Evolutionary conservation across 2,888 invertebrate species (phyloP), one percentile per base, ranked within the genome.

Genomic region (Polietes domitor): DNA sequence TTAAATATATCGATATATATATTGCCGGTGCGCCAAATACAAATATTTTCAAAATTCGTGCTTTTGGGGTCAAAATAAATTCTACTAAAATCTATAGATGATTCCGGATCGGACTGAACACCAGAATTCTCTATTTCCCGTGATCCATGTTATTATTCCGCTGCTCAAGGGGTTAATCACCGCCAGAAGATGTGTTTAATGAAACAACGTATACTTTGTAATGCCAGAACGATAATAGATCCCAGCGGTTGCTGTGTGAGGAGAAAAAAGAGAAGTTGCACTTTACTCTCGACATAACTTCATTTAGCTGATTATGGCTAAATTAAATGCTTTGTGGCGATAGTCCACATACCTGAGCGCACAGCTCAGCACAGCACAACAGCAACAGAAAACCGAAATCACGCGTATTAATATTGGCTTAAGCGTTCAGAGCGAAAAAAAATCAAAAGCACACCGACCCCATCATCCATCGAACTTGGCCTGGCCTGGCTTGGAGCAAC

Each of bases 231-330:
- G n/a, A n/a, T n/a, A n/a, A 10, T 3, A n/a, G 19, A 17, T 7
- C 24, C 10, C 0, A 63, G 41, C 37, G 28, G 26, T 7, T 53
- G 26, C 6, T n/a, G 28, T 50, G n/a, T n/a, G 24, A n/a, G 24
- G 15, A 15, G 21, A 4, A n/a, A 53, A 58, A 58, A n/a, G n/a
- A n/a, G 7, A 2, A 17, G 43, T 28, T 70, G 37, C 53, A 47
- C 41, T 71, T 28, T 26, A 58, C 19, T 26, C n/a, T 65, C 12
- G 53, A 24, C 21, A 65, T 63, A 19, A 65, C 58, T 81, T 77
- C 10, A 73, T 77, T 55, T 50, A 77, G 26, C 55, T 73, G 68
- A 81, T 73, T 77, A 55, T 71, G n/a, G 63, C 0, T 28, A 72
- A 65, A 72, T 55, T 72, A 76, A 76, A 65, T 58, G 15, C 26